Conservation (phyloP, 2,888 invertebrate species). For the Ceramica pisi region DNA sequence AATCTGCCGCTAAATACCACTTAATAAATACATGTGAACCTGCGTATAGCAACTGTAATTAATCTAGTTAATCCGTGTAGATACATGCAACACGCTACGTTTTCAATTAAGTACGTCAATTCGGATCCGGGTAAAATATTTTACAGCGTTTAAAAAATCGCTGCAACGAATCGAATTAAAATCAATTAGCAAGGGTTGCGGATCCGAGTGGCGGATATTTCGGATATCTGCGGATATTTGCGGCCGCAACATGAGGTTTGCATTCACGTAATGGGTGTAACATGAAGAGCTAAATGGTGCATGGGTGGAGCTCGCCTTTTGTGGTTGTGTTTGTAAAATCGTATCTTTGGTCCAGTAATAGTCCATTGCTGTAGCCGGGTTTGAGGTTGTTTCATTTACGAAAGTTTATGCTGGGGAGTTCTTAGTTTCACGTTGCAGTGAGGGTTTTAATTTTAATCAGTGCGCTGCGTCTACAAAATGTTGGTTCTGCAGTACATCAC, state of each 20-base stretch:
- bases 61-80: constrained; percentile 13
- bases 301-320: constrained; percentile 16
- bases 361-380: neutral
- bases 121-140: constrained; percentile 21
- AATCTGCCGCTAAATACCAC: neutral
- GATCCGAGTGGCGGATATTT: constrained; percentile 35
- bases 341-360: neutral
- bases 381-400: neutral
- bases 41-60: neutral
- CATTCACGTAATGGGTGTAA: constrained; percentile 32
- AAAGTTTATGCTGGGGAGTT: too few relatives aligned
- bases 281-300: constrained; percentile 37
- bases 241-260: constrained; percentile 41
- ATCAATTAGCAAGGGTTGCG: constrained; percentile 43
- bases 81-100: constrained; percentile 2
- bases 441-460: neutral
- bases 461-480: neutral
- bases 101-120: constrained; percentile 18
- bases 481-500: too few relatives aligned
- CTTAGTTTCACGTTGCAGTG: neutral
- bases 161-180: constrained; percentile 32
- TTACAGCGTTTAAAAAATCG: constrained; percentile 37
- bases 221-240: constrained; percentile 42
- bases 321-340: neutral
- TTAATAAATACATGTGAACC: neutral